phyloP scores from a whole-genome alignment of 2,797 vertebrate species.

The Gadopsis bispinosus region DNA sequence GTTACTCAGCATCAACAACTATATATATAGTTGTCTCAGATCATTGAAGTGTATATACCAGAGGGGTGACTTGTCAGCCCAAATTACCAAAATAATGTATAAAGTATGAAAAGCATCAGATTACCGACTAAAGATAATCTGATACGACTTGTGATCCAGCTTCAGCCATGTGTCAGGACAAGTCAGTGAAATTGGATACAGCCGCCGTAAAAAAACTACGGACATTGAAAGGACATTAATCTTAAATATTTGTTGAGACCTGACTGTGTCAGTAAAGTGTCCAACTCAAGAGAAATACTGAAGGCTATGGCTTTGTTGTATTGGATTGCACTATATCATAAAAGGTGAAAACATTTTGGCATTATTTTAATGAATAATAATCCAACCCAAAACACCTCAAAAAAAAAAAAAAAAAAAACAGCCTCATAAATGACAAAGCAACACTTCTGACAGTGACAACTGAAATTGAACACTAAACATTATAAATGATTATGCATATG shows the following conservation, averaged over 20 bases:
- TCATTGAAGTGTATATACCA: not conserved
- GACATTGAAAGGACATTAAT: not conserved
- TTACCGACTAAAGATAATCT: not conserved
- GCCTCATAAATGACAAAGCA: not conserved
- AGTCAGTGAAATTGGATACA: not conserved
- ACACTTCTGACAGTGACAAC: not conserved
- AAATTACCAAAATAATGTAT: constrained; percentile 1
- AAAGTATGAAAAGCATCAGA: constrained; percentile 9
- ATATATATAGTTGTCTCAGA: not conserved
- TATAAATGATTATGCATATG: not conserved
- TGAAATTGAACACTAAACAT: not conserved
- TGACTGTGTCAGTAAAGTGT: not conserved
- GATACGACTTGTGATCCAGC: not conserved
- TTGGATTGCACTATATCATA: not conserved
- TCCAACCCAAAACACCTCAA: not conserved
- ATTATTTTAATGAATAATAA: too few relatives aligned
- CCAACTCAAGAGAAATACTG: not conserved
- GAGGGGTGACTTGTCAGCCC: not conserved
- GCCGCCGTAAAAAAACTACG: not conserved
- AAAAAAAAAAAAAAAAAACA: not conserved
- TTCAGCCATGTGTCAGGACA: not conserved
- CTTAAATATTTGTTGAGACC: not conserved
- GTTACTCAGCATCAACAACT: constrained; percentile 51
- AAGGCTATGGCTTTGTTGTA: constrained; percentile 3
- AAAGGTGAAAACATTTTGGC: not conserved